Evolutionary conservation across 2,888 invertebrate genomes (phyloP).

Genomic region (Agonum fuliginosum): DNA sequence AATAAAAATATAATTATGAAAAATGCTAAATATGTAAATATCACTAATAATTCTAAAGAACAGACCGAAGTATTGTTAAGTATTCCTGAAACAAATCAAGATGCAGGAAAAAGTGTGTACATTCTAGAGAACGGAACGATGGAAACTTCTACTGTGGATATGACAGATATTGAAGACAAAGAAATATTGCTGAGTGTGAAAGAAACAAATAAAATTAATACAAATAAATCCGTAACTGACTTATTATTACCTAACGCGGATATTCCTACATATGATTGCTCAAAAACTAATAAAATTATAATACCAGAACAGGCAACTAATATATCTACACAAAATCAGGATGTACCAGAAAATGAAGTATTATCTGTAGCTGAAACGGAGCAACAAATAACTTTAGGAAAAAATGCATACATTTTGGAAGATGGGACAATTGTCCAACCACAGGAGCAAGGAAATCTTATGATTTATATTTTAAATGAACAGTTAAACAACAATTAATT

Average conservation of each 20-base stretch:
- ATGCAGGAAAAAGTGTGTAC: slow-evolving; percentile 68
- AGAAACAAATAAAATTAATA: not conserved
- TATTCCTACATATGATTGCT: not conserved
- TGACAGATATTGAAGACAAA: too few relatives aligned
- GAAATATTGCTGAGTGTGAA: too few relatives aligned
- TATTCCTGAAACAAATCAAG: slow-evolving; percentile 1
- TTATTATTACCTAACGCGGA: not conserved
- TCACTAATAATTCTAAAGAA: not conserved
- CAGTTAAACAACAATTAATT: not conserved
- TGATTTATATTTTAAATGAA: slow-evolving; percentile 43
- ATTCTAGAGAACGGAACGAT: slow-evolving; percentile 69
- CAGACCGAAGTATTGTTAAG: not conserved
- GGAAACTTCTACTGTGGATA: slow-evolving; percentile 67
- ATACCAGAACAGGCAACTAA: too few relatives aligned
- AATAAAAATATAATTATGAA: not conserved
- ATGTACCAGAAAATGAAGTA: not conserved
- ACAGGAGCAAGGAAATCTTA: slow-evolving; percentile 66
- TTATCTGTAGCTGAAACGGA: slow-evolving; percentile 65
- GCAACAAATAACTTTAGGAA: slow-evolving; percentile 69
- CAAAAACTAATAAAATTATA: slow-evolving; percentile 4
- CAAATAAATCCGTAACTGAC: not conserved
- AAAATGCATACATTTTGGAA: slow-evolving; percentile 68
- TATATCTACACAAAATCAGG: not conserved
- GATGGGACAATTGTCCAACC: slow-evolving; percentile 69
- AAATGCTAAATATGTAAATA: not conserved